Evolutionary conservation across 2,888 invertebrate species (phyloP).

Genomic region (Leucoma salicis): DNA sequence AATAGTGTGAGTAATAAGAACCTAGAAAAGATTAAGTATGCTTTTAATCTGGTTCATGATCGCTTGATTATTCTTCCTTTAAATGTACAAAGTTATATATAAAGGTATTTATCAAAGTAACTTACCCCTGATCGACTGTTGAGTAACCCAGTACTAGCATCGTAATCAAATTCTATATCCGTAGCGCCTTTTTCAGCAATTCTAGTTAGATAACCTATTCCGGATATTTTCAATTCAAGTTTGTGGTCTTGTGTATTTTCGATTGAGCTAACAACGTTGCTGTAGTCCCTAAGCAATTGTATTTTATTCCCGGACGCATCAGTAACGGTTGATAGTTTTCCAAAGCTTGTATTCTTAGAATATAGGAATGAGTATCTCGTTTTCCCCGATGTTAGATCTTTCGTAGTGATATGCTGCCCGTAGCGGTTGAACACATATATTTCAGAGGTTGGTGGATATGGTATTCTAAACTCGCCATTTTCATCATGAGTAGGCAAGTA

Average conservation of each 20-base stretch:
- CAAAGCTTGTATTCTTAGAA: slow-evolving; percentile 97
- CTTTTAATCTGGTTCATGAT: no score
- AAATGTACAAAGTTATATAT: no score
- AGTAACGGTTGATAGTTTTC: slow-evolving; percentile 95
- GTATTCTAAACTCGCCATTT: slow-evolving; percentile 95
- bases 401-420: slow-evolving; percentile 97
- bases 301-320: slow-evolving; percentile 97
- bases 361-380: slow-evolving; percentile 97
- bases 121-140: slow-evolving; percentile 91
- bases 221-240: slow-evolving; percentile 94
- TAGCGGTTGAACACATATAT: slow-evolving; percentile 96
- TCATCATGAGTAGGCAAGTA: slow-evolving; percentile 93
- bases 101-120: slow-evolving; percentile 19
- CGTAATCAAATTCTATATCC: slow-evolving; percentile 95
- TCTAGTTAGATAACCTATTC: slow-evolving; percentile 94
- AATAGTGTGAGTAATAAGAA: no score
- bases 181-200: slow-evolving; percentile 94
- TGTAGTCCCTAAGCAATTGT: slow-evolving; percentile 94
- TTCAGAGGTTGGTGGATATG: slow-evolving; percentile 96
- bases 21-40: no score
- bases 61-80: no score
- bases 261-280: slow-evolving; percentile 95
- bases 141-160: slow-evolving; percentile 92
- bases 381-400: slow-evolving; percentile 96
- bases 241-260: slow-evolving; percentile 97